Evolutionary conservation across 2,113 vertebrate species (phyloP), one percentile per base, ranked within the genome.

Genomic region (Pelusios castaneus): DNA sequence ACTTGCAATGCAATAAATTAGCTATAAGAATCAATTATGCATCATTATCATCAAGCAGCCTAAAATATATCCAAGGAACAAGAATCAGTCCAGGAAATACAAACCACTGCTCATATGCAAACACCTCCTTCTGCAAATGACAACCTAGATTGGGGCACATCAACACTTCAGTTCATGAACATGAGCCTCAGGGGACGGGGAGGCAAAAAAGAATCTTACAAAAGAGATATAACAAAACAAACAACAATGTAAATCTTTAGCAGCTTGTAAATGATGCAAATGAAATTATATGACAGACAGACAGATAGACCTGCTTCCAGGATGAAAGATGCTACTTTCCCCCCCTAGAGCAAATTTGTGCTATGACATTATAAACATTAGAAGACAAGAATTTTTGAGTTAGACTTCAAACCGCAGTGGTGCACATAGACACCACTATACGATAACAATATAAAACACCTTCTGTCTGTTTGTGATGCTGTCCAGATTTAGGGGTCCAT

Each of bases 1-100:
- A 83, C 93, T 95, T 91, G 70, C 63, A 77, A 51, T 49, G 84
- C 91, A 96, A 96, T 93, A 89, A 94, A 91, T 87, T 34, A 95
- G 85, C 90, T 89, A 79, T 91, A 92, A 91, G 95, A 94, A 88
- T 89, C 90, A 84, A 93, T 96, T 95, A 91, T 2, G 1, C 56
- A 63, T 85, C 85, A 92, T 95, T 91, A 97, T 84, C 38, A 85
- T 92, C 51, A 89, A 90, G 87, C 75, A 63, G 82, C 38, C 51
- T 80, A 54, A n/a, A 34, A n/a, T 38, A n/a, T 79, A 93, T 77
- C 77, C 79, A 91, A 83, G 41, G 31, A 63, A 63, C 56, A 94
- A 87, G 76, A 85, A 78, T 91, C 76, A 92, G 70, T 45, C 93
- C 83, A 55, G 85, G 43, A 91, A 95, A 63, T 51, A 83, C 55